Evolutionary conservation across 2,113 vertebrate species (phyloP), one percentile per base, ranked within the genome.

Genomic region (Notothenia rossii): DNA sequence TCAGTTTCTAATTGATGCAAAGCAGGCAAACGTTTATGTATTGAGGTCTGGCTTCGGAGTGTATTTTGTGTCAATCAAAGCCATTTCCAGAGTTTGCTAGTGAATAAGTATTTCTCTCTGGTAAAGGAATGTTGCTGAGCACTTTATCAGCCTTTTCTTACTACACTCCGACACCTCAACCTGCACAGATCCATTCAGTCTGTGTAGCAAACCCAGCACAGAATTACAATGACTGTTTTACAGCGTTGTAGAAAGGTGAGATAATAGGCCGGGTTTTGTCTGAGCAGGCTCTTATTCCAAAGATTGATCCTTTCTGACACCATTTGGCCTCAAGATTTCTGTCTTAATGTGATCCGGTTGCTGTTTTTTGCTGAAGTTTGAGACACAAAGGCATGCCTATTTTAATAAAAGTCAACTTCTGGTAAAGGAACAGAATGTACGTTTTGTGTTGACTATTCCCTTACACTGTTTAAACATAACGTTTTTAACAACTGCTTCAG

Each of bases 341-440:
- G 53, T 75, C 59, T 17, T 36, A 22, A 71, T 58, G 13, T 54
- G 43, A 75, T 58, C 81, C 54, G 76, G 65, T 60, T 79, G 68
- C 14, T 77, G 67, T 74, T 67, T 82, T 71, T 79, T 72, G 29
- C 54, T 54, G 33, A 55, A 59, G 81, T 77, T 18, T 76, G 56
- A 72, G 20, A 78, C 64, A 72, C 71, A 75, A 81, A 60, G 61
- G 45, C 59, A 68, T 80, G 77, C 63, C 77, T 88, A 69, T 78
- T 80, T 40, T 79, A 20, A 90, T 90, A 90, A 91, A 93, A 92
- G 51, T 71, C 68, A 62, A 63, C 18, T 53, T 78, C 12, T 85
- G 64, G n/a, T 72, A 74, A 84, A 80, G 14, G 83, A 65, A 36
- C 73, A 53, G 22, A 56, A 49, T 72, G 15, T 10, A 43, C 1